Base-by-base conservation (phyloP, 2,888 invertebrate genomes). In the Pomacea canaliculata region DNA sequence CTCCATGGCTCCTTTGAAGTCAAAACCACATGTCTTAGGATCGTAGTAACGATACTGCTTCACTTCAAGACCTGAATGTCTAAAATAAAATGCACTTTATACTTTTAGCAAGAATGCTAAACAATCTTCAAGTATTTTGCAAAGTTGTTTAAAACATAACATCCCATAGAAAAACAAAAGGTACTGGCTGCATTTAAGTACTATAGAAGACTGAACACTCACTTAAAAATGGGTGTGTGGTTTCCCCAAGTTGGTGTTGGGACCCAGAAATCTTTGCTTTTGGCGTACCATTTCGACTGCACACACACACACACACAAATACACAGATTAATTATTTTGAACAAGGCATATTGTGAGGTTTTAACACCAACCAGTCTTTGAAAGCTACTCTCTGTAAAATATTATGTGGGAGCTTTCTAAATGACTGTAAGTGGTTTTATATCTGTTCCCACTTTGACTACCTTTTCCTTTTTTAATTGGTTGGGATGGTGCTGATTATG, bases 161-260 rank as follows among this genome's bases (percentile, higher is more conserved):
- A 56, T 10, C 16, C 8, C 51, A 4, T 56, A 56, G 10, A 10
- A 37, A 37, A 37, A 37, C 1, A 37, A 1, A 3, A 37, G 37
- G 37, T 5, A 56, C 2, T 56, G 16, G 51, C 51, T 56, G 16
- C 10, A 56, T 2, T 56, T 56, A 56, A 56, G 16, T 56, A 56
- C 51, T 16, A 56, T 56, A 13, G 10, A 13, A 56, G 16, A 56
- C 16, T 56, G 12, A 66, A 51, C 88, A 83, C 87, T 87, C 85
- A 92, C 92, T 95, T 97, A 92, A 98, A 97, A 88, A 99, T 94
- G 74, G 98, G 97, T 0, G 94, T 95, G 91, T 99, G 99, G 91
- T 99, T 99, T 73, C 99, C 99, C 99, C 99, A 99, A 0, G 99
- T 95, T 8, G 99, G 99, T 2, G 93, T 92, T 9, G 99, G 98